Percentiles rank a stretch among this genome's conserved stretches.
phyloP scores from a whole-genome alignment of 2,113 vertebrate species.

The Micronycteris hirsuta region DNA sequence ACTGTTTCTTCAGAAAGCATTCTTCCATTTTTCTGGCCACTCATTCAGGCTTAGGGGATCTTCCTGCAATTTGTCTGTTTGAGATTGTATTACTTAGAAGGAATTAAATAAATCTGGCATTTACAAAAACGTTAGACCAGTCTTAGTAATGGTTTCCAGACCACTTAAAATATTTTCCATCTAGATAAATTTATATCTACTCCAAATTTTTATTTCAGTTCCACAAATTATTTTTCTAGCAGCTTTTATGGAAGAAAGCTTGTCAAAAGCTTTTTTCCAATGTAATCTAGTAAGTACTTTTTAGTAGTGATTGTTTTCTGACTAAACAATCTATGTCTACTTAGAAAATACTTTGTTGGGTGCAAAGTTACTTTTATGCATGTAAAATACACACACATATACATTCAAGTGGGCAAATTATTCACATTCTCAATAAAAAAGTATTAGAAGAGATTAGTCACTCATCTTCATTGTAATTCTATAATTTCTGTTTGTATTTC shows the following conservation, averaged over 20 bases:
- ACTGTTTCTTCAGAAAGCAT: not conserved
- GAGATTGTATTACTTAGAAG: not conserved
- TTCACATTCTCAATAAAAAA: not conserved
- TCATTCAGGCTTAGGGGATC: not conserved
- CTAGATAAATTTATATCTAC: not conserved
- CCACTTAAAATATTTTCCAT: not conserved
- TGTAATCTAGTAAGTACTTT: not conserved
- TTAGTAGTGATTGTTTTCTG: not conserved
- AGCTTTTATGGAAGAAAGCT: not conserved
- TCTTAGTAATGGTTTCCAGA: not conserved
- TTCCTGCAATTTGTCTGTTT: not conserved
- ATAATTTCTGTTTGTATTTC: not conserved
- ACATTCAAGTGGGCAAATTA: not conserved
- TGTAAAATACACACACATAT: not conserved
- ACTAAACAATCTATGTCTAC: not conserved
- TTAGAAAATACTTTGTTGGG: not conserved
- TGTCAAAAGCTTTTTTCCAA: not conserved
- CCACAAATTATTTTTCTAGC: not conserved
- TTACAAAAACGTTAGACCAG: not conserved
- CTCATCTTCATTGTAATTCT: not conserved
- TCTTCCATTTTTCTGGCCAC: not conserved
- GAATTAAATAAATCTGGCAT: not conserved
- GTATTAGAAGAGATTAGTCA: not conserved
- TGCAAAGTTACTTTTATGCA: not conserved
- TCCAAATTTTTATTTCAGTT: conserved; percentile 1